phyloP scores from a whole-genome alignment of 2,888 invertebrate genomes.

The Trichopoda pennipes region DNA sequence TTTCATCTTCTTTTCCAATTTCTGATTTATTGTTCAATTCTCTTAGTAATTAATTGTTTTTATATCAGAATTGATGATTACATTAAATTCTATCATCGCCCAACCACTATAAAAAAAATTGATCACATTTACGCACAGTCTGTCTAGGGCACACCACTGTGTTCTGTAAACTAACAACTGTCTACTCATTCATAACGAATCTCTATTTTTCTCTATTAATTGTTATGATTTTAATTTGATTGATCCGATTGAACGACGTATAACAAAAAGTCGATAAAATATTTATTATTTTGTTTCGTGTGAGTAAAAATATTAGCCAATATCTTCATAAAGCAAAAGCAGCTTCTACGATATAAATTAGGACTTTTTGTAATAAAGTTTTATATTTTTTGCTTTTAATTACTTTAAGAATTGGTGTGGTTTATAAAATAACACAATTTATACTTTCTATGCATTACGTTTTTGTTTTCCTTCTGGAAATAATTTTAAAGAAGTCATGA shows the following conservation, averaged over 20 bases:
- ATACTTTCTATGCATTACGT: not conserved
- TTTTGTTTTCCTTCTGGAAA: not conserved
- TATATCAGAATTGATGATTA: no score
- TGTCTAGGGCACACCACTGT: not conserved
- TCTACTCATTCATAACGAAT: constrained; percentile 13
- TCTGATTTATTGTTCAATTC: no score
- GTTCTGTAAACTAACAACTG: not conserved
- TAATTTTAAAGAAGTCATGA: constrained; percentile 11
- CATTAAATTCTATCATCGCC: constrained; percentile 56
- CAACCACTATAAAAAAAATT: constrained; percentile 3
- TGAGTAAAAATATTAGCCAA: not conserved
- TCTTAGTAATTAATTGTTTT: no score
- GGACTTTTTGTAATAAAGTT: no score
- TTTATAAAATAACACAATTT: not conserved
- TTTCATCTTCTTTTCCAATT: no score
- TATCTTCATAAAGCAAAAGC: no score
- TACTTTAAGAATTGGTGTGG: no score
- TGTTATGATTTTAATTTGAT: constrained; percentile 62
- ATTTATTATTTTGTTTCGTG: not conserved
- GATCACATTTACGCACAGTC: not conserved
- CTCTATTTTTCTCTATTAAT: constrained; percentile 52
- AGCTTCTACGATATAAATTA: no score
- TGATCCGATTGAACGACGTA: constrained; percentile 27
- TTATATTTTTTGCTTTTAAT: no score
- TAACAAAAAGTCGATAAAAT: constrained; percentile 4